These are phyloP conservation scores for Thomomys bottae DNA, from an alignment of 2,113 vertebrate species.

Conservation along the genomic window DNA sequence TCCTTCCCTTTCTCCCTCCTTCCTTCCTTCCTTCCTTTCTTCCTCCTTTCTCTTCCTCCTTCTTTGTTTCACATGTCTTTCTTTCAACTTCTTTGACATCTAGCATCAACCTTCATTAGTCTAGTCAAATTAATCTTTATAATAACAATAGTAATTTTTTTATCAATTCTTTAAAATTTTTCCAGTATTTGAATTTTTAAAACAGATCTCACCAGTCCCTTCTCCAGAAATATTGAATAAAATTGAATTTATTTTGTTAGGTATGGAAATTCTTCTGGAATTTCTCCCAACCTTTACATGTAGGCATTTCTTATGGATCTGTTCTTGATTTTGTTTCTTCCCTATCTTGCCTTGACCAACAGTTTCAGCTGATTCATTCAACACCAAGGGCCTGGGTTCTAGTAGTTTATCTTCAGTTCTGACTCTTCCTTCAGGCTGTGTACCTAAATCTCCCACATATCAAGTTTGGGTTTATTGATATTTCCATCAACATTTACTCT, in stretches of 20 bases:
- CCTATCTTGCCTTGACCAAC: background rate
- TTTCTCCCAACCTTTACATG: background rate
- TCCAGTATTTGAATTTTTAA: background rate
- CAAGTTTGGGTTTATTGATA: conserved; percentile 28
- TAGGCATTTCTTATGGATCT: background rate
- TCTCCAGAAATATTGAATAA: background rate
- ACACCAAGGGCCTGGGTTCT: background rate
- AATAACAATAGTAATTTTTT: background rate
- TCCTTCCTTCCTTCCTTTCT: background rate
- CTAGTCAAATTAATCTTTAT: background rate
- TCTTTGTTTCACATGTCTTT: no score
- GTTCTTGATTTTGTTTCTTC: background rate
- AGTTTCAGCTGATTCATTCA: background rate
- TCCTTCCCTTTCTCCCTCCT: background rate
- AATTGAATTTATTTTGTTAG: background rate
- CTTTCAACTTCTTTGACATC: background rate
- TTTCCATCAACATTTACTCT: background rate
- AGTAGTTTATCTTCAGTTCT: background rate
- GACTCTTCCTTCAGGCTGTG: background rate
- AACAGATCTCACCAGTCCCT: background rate
- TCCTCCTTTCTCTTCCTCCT: background rate
- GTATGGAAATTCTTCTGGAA: background rate
- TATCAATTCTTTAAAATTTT: background rate
- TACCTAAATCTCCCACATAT: background rate
- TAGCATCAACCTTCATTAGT: background rate